Evolutionary conservation across 2,888 invertebrate genomes (phyloP), one percentile per base, ranked within the genome.

Genomic region (Microplitis manilae): DNA sequence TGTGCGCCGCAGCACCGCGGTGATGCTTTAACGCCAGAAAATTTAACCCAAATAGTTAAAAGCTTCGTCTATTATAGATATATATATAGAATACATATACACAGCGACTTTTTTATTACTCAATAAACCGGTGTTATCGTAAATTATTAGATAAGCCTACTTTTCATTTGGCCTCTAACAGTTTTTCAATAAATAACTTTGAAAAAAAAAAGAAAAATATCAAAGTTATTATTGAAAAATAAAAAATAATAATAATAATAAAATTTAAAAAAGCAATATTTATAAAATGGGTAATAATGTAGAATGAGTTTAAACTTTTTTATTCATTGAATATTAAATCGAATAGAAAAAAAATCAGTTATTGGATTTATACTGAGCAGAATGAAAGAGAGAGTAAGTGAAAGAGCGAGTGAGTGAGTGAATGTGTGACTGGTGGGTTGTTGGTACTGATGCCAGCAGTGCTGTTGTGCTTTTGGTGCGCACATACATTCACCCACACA

Each of bases 101-200:
- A 79, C 68, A 78, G 78, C 74, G 84, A 84, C 83, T 86, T 83
- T 85, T 89, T 88, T 87, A 88, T 88, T 84, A 84, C 81, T 85
- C 87, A 89, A 89, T 88, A 89, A 88, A 86, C 77, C 81, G 85
- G 85, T 86, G 87, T 85, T 84, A 84, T 83, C 84, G 84, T 88
- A 86, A 88, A 88, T 89, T 88, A 87, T 88, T 59, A 65, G 41
- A 50, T 86, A 84, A 86, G 81, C 80, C 80, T 75, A 74, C 67
- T 74, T 68, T 76, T 50, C 50, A 50, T 50, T 50, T 50, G 50
- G 9, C 50, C 50, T 50, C 9, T 50, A 50, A 50, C 50, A 77
- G 73, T 68, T 76, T 71, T 20, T n/a, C 59, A 65, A 70, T 75
- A 68, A 40, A 76, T 17, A 60, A 30, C 64, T 68, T 67, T 13